phyloP scores from a whole-genome alignment of 2,113 vertebrate genomes.

The Toxostoma redivivum region DNA sequence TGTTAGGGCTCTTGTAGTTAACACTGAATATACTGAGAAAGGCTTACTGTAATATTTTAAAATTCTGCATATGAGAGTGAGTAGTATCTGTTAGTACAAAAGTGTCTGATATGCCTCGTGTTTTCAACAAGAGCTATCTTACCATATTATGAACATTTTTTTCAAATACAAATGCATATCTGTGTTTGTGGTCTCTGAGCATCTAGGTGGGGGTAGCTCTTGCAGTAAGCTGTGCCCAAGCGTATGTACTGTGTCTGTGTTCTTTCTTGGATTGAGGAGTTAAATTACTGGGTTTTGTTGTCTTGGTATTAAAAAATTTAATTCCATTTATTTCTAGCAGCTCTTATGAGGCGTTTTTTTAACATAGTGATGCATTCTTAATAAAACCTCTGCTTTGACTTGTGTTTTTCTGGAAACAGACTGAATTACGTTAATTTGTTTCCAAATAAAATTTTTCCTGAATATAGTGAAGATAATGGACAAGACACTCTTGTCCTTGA shows the following conservation, averaged over 20 bases:
- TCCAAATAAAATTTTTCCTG: conserved; percentile 62
- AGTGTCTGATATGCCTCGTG: not conserved
- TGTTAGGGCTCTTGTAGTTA: not conserved
- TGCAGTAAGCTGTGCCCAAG: not conserved
- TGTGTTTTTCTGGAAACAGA: not conserved
- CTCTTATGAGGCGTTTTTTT: not conserved
- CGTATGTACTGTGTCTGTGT: not conserved
- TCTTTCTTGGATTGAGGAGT: not conserved
- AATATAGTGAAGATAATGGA: not conserved
- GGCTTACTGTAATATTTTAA: not conserved
- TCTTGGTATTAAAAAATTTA: not conserved
- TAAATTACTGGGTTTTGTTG: not conserved
- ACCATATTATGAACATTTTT: not conserved
- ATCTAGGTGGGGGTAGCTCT: not conserved
- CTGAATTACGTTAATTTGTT: not conserved
- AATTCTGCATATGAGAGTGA: not conserved
- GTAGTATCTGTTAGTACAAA: not conserved
- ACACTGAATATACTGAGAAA: not conserved
- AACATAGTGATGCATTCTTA: not conserved
- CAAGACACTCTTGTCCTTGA: not conserved
- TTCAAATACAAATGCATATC: not conserved
- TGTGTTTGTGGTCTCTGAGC: not conserved
- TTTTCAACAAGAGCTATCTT: not conserved
- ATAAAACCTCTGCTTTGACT: not conserved
- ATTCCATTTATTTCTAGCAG: not conserved